Conservation (phyloP, 2,113 vertebrate species). For the Sphaerodactylus townsendi region DNA sequence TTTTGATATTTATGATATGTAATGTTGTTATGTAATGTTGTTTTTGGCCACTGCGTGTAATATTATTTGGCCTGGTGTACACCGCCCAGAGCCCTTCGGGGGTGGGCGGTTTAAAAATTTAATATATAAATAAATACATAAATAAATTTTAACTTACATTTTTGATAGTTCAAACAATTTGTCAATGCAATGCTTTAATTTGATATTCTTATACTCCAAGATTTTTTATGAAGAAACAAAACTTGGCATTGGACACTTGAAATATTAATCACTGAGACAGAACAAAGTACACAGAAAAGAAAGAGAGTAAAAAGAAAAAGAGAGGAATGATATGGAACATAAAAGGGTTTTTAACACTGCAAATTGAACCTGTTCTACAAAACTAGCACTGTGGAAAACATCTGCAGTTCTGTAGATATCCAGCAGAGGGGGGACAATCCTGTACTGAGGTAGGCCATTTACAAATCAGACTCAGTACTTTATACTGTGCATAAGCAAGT, state of each 20-base stretch:
- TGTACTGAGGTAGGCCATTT: conserved; percentile 31
- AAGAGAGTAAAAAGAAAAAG: not conserved
- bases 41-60: too few species aligned
- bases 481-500: conserved; percentile 1
- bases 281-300: not conserved
- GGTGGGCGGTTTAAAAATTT: too few species aligned
- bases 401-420: conserved; percentile 61
- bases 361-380: rapidly evolving
- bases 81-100: too few species aligned
- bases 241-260: not conserved
- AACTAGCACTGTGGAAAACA: not conserved
- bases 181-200: not conserved
- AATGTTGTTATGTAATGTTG: too few species aligned
- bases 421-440: conserved; percentile 73
- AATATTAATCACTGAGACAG: not conserved
- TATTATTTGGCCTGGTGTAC: too few species aligned
- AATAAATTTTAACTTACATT: too few species aligned
- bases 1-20: too few species aligned
- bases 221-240: too few species aligned
- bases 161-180: not conserved
- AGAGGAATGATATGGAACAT: not conserved
- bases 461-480: conserved; percentile 26
- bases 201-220: not conserved
- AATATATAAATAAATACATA: too few species aligned
- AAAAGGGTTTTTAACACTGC: not conserved